Base-by-base conservation (phyloP, 2,888 invertebrate genomes). In the Eupithecia subfuscata region DNA sequence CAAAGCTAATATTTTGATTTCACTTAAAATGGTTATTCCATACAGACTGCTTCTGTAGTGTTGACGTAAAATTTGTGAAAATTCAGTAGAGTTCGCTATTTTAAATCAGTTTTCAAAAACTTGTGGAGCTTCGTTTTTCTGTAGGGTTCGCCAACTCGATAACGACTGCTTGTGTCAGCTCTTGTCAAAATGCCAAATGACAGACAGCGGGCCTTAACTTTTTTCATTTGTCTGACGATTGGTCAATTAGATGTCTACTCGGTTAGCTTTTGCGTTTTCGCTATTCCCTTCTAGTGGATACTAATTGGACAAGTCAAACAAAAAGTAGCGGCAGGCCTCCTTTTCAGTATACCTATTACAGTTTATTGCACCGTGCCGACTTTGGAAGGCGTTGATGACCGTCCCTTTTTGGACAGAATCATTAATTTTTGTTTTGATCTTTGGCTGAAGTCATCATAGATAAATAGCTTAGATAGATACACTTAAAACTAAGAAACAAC, bases 1-100 rank as follows among this genome's bases (percentile, higher is more conserved):
- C 40, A 37, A 65, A 18, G 64, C 37, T 65, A 67, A 67, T 67
- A 40, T 40, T 67, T 67, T 37, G 18, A 65, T 37, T 37, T 18
- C 40, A 37, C 65, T 67, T 37, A 34, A 34, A 64, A 64, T n/a
- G 11, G 65, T 11, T 12, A 12, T 65, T 65, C n/a, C 65, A 40
- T 67, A 37, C n/a, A 40, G 40, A 37, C 5, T 67, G 65, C 11
- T 65, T 34, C 18, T 64, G 65, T 40, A 65, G 9, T 37, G n/a
- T 60, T 67, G n/a, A 37, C 37, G 40, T 34, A n/a, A 2, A 22
- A 22, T 67, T 67, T 67, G 30, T 67, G 22, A 67, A 40, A 40
- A 40, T 64, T 22, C 40, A 12, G 40, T 12, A n/a, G 40, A 40
- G 37, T 40, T 67, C 22, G 65, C 22, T 22, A 40, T 22, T 67